Evolutionary conservation across 2,113 vertebrate species (phyloP).

Genomic region (Syrmaticus mikado): DNA sequence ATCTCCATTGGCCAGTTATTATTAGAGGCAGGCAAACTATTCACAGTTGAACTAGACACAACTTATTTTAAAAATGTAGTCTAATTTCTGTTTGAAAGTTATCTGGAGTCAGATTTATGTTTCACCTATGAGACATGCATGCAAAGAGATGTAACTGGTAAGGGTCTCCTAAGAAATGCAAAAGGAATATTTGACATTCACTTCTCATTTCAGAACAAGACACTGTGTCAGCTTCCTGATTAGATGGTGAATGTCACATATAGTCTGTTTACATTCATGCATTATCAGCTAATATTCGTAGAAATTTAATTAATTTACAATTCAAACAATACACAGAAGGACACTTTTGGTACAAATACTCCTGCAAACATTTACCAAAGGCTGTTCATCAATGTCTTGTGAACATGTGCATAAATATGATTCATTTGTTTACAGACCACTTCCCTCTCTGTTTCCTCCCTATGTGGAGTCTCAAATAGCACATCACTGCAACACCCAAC

Average conservation of each 20-base stretch:
- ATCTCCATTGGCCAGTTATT: conserved; percentile 33
- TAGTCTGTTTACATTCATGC: background rate
- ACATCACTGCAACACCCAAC: too few species aligned
- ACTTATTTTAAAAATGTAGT: conserved; percentile 29
- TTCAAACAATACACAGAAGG: background rate
- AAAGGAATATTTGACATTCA: background rate
- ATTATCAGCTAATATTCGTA: background rate
- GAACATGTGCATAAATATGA: background rate
- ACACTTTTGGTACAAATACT: background rate
- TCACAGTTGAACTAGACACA: conserved; percentile 32
- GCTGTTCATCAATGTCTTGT: background rate
- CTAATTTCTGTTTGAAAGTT: conserved; percentile 26
- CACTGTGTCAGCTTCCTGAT: background rate
- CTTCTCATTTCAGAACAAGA: background rate
- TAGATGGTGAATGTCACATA: background rate
- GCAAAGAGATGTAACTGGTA: background rate
- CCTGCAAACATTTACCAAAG: background rate
- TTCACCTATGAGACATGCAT: background rate
- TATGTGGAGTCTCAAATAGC: background rate
- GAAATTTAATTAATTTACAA: background rate
- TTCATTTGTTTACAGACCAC: background rate
- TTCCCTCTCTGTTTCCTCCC: background rate
- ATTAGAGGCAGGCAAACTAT: conserved; percentile 20
- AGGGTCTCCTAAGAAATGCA: background rate
- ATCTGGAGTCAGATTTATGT: background rate